phyloP scores from a whole-genome alignment of 2,888 invertebrate genomes.

The Synanthedon formicaeformis region DNA sequence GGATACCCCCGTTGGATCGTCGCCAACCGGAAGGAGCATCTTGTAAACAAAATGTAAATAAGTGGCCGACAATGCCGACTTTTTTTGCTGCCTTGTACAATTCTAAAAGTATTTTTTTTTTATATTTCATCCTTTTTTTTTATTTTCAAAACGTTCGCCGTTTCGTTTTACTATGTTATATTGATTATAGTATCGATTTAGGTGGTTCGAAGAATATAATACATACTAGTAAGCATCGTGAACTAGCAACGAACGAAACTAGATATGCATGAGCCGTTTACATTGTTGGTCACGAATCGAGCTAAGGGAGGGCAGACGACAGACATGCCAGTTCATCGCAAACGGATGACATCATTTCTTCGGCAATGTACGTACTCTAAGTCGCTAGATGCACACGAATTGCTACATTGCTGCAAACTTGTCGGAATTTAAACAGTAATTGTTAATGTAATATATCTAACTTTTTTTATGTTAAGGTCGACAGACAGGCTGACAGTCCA shows the following conservation, averaged over 20 bases:
- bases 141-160: background rate
- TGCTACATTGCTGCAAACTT: background rate
- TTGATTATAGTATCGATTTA: slow-evolving; percentile 19
- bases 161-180: slow-evolving; percentile 26
- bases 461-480: too few species aligned
- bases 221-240: slow-evolving; percentile 28
- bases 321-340: slow-evolving; percentile 46
- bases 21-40: slow-evolving; percentile 61
- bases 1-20: slow-evolving; percentile 59
- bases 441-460: too few species aligned
- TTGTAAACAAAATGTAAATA: slow-evolving; percentile 46
- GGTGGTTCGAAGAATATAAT: too few species aligned
- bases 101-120: background rate
- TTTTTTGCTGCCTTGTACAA: background rate
- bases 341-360: slow-evolving; percentile 50
- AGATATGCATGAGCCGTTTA: slow-evolving; percentile 37
- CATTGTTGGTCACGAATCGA: slow-evolving; percentile 40
- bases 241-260: slow-evolving; percentile 16
- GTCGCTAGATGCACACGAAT: slow-evolving; percentile 13
- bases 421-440: too few species aligned
- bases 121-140: background rate
- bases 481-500: too few species aligned
- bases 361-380: slow-evolving; percentile 20
- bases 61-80: background rate
- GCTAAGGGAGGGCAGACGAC: slow-evolving; percentile 25